A percentile compares a stretch with the other conserved stretches of the same genome.
Evolutionary conservation across 1,140 invertebrate genomes (phyloP).

Genomic region (Tetramorium alpestre): DNA sequence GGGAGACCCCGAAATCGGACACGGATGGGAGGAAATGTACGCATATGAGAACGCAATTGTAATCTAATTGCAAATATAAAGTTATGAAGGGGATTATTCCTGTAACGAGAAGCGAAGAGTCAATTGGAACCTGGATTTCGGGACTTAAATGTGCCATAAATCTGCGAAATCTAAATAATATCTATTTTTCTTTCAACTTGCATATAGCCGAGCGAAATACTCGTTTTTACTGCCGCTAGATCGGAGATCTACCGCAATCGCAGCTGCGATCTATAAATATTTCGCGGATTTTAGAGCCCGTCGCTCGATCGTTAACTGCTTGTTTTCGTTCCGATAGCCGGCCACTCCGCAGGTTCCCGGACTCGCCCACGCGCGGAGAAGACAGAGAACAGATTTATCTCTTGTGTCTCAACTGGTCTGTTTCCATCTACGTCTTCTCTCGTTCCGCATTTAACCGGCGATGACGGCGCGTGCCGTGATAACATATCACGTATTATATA

Average conservation of each 20-base stretch:
- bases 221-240: neutral
- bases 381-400: constrained; percentile 29
- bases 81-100: neutral
- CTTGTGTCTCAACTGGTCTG: neutral
- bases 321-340: constrained; percentile 32
- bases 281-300: constrained; percentile 31
- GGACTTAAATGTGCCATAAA: neutral
- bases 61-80: neutral
- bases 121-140: neutral
- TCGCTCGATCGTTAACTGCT: constrained; percentile 30
- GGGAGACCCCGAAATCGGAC: constrained; percentile 18
- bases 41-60: neutral
- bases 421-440: neutral
- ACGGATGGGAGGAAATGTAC: neutral
- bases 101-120: neutral
- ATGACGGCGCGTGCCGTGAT: constrained; percentile 1
- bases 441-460: constrained; percentile 22
- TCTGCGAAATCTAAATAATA: neutral
- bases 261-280: constrained; percentile 57
- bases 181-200: neutral
- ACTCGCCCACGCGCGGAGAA: constrained; percentile 17
- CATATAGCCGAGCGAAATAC: neutral
- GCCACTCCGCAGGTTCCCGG: constrained; percentile 16
- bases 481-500: neutral
- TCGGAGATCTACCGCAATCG: neutral